A percentile compares a stretch with the other conserved stretches of the same genome.
Evolutionary conservation across 2,113 vertebrate species (phyloP).

Genomic region (Silurus meridionalis): DNA sequence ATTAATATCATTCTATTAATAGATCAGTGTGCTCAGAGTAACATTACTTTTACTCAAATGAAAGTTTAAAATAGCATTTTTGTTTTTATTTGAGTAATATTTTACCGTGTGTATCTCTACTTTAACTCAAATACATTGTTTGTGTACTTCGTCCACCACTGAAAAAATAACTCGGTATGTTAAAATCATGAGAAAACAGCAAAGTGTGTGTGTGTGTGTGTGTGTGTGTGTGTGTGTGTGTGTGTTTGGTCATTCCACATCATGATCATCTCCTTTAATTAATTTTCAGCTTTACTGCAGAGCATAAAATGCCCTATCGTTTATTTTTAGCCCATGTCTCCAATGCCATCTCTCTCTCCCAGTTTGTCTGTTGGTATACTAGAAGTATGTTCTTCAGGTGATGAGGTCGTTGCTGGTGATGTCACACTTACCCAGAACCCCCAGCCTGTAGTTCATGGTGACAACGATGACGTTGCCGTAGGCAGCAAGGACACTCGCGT

Average conservation of each 20-base stretch:
- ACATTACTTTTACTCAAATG: too few species aligned
- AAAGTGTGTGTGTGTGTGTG: constrained; percentile 5
- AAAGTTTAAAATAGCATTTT: too few species aligned
- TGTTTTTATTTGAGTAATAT: too few species aligned
- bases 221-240: not conserved
- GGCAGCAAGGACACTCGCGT: constrained; percentile 86
- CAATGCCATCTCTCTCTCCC: constrained; percentile 59
- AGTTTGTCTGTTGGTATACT: not conserved
- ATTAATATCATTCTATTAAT: too few species aligned
- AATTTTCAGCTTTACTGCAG: constrained; percentile 70
- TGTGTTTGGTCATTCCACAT: constrained; percentile 51
- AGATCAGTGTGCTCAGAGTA: too few species aligned
- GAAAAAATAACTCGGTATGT: too few species aligned
- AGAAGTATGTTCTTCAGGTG: not conserved
- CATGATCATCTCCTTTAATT: constrained; percentile 60
- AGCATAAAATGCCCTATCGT: constrained; percentile 68
- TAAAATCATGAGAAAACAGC: too few species aligned
- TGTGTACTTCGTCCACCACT: too few species aligned
- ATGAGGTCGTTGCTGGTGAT: not conserved
- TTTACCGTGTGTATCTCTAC: too few species aligned
- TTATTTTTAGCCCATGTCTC: constrained; percentile 73
- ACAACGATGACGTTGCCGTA: constrained; percentile 91
- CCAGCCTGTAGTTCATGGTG: constrained; percentile 93
- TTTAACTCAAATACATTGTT: too few species aligned
- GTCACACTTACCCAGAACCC: constrained; percentile 83